Percentiles rank a stretch among this genome's conserved stretches.
Evolutionary conservation across 2,797 vertebrate genomes (phyloP).

Genomic region (Arctocebus calabarensis): DNA sequence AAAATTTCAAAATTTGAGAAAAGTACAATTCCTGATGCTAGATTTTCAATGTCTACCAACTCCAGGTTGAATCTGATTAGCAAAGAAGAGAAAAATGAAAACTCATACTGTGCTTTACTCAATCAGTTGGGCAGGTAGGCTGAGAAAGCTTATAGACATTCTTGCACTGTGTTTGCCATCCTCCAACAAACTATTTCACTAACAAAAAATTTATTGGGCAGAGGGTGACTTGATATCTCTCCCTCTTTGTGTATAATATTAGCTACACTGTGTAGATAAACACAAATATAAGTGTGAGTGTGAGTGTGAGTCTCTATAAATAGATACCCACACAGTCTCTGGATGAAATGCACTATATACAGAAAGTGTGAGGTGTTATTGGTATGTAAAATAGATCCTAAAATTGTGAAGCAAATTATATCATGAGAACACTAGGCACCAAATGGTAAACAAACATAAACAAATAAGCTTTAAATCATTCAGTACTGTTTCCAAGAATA

Average conservation of each 20-base stretch:
- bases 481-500: constrained; percentile 68
- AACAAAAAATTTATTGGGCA: constrained; percentile 7
- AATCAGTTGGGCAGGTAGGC: not conserved
- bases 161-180: not conserved
- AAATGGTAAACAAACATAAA: constrained; percentile 73
- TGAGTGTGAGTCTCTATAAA: not conserved
- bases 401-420: constrained; percentile 72
- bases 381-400: constrained; percentile 69
- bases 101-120: not conserved
- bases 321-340: constrained; percentile 34
- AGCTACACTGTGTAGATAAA: not conserved
- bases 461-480: constrained; percentile 78
- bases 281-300: not conserved
- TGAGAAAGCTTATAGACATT: not conserved
- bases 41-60: constrained; percentile 12
- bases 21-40: not conserved
- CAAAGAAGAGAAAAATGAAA: constrained; percentile 42
- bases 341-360: constrained; percentile 12
- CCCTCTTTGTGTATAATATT: constrained; percentile 4
- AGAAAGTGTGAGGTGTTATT: constrained; percentile 57
- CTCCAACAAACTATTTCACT: constrained; percentile 21
- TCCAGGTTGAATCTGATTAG: not conserved
- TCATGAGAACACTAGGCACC: constrained; percentile 65
- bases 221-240: not conserved
- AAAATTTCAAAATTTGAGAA: constrained; percentile 49